A percentile compares a stretch with the other conserved stretches of the same genome.
Conservation (phyloP, 2,888 invertebrate species). For the Slavum lentiscoides region DNA sequence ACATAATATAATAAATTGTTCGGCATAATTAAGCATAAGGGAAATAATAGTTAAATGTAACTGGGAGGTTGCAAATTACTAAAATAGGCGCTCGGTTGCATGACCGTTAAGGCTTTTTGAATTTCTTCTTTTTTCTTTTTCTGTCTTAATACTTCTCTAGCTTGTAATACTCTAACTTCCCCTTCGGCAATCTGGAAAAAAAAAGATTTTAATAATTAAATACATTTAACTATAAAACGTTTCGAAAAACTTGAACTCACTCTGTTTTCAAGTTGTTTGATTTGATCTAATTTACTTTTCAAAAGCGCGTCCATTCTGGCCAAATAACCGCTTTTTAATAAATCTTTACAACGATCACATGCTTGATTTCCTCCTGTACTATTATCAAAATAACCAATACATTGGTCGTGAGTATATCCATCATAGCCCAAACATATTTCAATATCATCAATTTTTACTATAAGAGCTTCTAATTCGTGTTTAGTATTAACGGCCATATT, state of each 20-base stretch:
- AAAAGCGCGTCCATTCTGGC: not conserved
- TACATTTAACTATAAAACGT: not conserved
- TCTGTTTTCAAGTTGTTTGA: not conserved
- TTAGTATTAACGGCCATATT: not conserved
- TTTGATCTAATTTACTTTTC: not conserved
- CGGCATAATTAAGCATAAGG: not conserved
- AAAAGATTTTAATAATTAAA: not conserved
- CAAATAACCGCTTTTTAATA: not conserved
- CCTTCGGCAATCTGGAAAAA: constrained; percentile 10
- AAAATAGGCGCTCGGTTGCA: not conserved
- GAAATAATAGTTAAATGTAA: not conserved
- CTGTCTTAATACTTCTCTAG: not conserved
- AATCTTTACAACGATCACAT: not conserved
- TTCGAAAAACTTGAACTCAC: constrained; percentile 6
- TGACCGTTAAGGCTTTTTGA: not conserved
- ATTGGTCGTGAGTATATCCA: not conserved
- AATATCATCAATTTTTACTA: not conserved
- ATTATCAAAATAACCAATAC: constrained; percentile 27
- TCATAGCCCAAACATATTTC: constrained; percentile 5
- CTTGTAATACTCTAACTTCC: not conserved
- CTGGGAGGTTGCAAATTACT: no score
- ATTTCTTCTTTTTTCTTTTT: not conserved
- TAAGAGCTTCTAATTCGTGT: constrained; percentile 16
- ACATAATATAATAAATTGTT: not conserved
- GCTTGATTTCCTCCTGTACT: not conserved